Percentiles rank a stretch among this genome's conserved stretches.
phyloP scores from a whole-genome alignment of 2,113 vertebrate species.

The Gavialis gangeticus region DNA sequence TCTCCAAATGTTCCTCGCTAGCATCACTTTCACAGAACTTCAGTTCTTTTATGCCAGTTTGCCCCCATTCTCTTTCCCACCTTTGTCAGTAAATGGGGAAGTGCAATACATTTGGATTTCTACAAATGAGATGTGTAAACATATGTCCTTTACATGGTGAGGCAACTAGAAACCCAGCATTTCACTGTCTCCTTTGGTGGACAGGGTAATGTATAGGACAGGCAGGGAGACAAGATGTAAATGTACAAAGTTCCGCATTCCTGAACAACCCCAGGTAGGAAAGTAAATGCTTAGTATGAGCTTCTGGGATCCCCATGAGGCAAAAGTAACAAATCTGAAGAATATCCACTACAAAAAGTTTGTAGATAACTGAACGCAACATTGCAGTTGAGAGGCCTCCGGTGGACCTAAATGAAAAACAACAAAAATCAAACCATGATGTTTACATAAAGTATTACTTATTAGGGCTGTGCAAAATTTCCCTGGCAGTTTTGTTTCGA shows the following conservation, averaged over 20 bases:
- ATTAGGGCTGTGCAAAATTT: no score
- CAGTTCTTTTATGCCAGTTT: not conserved
- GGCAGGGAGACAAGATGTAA: not conserved
- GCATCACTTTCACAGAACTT: not conserved
- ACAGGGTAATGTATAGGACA: not conserved
- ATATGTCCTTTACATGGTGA: not conserved
- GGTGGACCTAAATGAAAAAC: not conserved
- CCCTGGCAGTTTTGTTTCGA: no score
- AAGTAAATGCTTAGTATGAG: not conserved
- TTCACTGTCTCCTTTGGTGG: not conserved
- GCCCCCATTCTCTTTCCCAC: not conserved
- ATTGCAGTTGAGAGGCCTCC: not conserved
- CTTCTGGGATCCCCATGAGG: conserved; percentile 1
- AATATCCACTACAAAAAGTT: not conserved
- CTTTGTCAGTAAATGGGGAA: not conserved
- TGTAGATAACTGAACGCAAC: not conserved
- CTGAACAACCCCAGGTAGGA: not conserved
- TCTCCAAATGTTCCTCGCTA: not conserved
- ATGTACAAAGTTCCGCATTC: not conserved
- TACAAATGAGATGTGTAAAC: not conserved
- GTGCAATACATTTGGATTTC: not conserved
- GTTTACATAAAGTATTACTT: no score
- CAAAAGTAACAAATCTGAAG: not conserved
- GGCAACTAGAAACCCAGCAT: not conserved
- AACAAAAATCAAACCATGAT: not conserved